Percentiles rank a stretch among this genome's conserved stretches.
phyloP scores from a whole-genome alignment of 2,113 vertebrate species.

The Apus apus region DNA sequence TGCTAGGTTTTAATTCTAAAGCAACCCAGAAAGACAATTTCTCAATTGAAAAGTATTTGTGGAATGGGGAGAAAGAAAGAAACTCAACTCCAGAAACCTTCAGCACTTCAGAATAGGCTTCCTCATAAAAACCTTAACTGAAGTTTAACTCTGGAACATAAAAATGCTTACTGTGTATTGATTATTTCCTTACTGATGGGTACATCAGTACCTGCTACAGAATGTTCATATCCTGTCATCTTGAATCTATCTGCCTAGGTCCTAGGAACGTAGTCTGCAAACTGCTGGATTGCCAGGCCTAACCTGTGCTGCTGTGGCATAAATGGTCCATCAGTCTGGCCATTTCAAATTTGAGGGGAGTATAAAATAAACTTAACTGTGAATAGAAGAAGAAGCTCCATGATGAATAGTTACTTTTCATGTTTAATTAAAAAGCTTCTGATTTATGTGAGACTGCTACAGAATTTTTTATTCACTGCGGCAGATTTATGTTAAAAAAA shows the following conservation, averaged over 20 bases:
- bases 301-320: background rate
- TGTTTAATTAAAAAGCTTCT: constrained; percentile 5
- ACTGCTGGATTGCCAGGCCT: background rate
- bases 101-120: background rate
- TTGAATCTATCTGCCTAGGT: background rate
- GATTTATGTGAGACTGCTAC: background rate
- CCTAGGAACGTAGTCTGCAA: background rate
- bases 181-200: background rate
- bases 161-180: background rate
- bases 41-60: background rate
- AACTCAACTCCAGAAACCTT: background rate
- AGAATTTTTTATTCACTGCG: background rate
- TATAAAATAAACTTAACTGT: background rate
- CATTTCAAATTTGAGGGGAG: background rate
- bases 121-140: background rate
- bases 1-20: background rate
- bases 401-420: background rate
- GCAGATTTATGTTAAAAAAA: background rate
- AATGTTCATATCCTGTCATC: background rate
- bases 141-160: background rate
- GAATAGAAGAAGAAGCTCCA: background rate
- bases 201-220: background rate
- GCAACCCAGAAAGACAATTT: background rate
- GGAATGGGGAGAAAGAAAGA: background rate
- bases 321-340: background rate